Percentiles rank a stretch among this genome's conserved stretches.
Conservation (phyloP, 2,797 vertebrate species). For the Chiroxiphia lanceolata region DNA sequence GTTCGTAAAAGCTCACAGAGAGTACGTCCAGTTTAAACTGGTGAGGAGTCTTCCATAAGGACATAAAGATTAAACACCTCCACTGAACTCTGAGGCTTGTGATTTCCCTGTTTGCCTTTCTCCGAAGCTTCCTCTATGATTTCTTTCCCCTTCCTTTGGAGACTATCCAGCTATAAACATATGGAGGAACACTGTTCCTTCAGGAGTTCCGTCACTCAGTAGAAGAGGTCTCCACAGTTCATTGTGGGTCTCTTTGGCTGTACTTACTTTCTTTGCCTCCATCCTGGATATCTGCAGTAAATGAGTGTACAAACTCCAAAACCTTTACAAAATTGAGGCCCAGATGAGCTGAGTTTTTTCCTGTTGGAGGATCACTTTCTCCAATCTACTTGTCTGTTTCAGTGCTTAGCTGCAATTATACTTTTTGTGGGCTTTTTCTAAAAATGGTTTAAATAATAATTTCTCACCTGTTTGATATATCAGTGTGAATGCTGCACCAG, state of each 20-base stretch:
- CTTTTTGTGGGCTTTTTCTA: neutral
- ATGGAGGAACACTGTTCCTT: neutral
- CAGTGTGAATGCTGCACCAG: neutral
- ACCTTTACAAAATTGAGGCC: neutral
- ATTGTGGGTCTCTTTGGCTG: neutral
- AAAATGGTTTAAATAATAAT: neutral
- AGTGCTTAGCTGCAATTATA: neutral
- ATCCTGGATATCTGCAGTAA: neutral
- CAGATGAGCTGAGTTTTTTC: neutral
- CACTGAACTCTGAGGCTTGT: neutral
- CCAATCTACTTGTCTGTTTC: neutral
- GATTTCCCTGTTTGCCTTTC: neutral
- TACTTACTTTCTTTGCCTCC: neutral
- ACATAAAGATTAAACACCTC: neutral
- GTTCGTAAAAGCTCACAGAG: neutral
- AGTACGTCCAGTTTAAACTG: neutral
- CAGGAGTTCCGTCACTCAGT: neutral
- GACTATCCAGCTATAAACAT: neutral
- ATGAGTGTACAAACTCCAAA: neutral
- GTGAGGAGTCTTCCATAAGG: neutral
- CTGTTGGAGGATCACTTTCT: neutral
- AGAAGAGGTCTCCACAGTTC: neutral
- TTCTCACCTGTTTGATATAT: neutral
- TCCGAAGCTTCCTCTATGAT: neutral
- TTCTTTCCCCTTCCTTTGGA: constrained; percentile 11